Base-by-base conservation (phyloP, 1,140 invertebrate species). In the Formica selysi region DNA sequence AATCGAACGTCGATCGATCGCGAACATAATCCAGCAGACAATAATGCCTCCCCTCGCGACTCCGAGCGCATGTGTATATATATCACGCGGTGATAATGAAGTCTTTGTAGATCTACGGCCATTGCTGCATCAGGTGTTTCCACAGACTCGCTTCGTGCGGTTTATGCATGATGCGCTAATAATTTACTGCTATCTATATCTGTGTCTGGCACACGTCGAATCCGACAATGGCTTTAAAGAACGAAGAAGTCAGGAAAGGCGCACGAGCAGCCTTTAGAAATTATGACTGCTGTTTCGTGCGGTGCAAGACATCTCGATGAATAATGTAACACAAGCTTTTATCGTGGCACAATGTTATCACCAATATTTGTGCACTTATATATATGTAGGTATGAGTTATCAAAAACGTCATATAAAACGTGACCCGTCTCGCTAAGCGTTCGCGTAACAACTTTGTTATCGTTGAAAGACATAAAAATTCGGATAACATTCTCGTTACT, bases 21-120 rank as follows among this genome's bases (percentile, higher is more conserved):
- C 26, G 64, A 79, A 90, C 86, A 88, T 84, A 80, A 87, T 83
- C 85, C 54, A 71, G 70, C 76, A 79, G 38, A 83, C 68, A 91
- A 91, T 88, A 79, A 91, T 80, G 87, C 84, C 67, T 68, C 61
- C 67, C 76, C 88, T 70, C 80, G 70, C 83, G 48, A 19, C 79
- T 64, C 80, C 74, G 44, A 68, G 64, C 79, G 67, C 79, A 73
- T 41, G 19, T 68, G 65, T 90, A 57, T 87, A 85, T 54, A 86
- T 67, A 86, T 78, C 73, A 79, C 44, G 44, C 67, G 62, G 62
- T 64, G 86, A 85, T 85, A 87, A 87, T 87, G 86, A 87, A 76
- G 70, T 74, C 54, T 74, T 83, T 73, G n/a, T 61, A 83, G 68
- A 83, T 83, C 54, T 73, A 61, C 54, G 54, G 11, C 54, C 36